Percentiles rank a stretch among this genome's conserved stretches.
Conservation (phyloP, 2,797 vertebrate species). For the Odontamblyopus rebecca region DNA sequence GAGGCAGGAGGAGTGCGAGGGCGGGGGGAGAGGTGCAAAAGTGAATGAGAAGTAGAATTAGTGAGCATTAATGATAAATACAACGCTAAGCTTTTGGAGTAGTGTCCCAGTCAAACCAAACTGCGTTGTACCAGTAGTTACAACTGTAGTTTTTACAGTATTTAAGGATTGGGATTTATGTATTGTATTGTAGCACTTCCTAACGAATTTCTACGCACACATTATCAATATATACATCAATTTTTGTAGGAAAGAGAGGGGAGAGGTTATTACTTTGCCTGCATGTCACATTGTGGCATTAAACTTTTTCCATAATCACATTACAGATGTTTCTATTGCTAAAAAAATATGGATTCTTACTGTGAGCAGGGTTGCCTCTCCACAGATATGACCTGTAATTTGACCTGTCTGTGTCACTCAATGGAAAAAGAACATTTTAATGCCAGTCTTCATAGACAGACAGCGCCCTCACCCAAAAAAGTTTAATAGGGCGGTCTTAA, state of each 20-base stretch:
- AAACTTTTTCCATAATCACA: no score
- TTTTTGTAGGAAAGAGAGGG: neutral
- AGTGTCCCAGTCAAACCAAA: neutral
- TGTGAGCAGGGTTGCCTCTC: no score
- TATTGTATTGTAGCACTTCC: neutral
- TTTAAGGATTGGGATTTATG: neutral
- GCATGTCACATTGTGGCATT: no score
- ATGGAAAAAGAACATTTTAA: no score
- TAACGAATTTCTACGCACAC: neutral
- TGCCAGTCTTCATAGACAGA: no score
- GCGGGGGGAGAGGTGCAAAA: slow-evolving; percentile 19
- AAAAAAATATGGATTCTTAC: no score
- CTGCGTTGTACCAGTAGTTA: neutral
- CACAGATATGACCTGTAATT: no score
- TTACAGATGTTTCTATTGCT: no score
- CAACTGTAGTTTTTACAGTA: neutral
- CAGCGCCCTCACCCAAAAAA: no score
- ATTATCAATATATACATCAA: neutral
- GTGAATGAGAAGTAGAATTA: slow-evolving; percentile 16
- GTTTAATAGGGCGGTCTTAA: no score
- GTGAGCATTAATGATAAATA: slow-evolving; percentile 26
- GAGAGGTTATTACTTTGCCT: no score
- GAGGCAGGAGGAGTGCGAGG: neutral
- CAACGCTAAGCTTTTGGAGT: neutral
- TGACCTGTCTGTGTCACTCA: no score